Evolutionary conservation across 1,140 invertebrate species (phyloP).

Genomic region (Bombus confusus): DNA sequence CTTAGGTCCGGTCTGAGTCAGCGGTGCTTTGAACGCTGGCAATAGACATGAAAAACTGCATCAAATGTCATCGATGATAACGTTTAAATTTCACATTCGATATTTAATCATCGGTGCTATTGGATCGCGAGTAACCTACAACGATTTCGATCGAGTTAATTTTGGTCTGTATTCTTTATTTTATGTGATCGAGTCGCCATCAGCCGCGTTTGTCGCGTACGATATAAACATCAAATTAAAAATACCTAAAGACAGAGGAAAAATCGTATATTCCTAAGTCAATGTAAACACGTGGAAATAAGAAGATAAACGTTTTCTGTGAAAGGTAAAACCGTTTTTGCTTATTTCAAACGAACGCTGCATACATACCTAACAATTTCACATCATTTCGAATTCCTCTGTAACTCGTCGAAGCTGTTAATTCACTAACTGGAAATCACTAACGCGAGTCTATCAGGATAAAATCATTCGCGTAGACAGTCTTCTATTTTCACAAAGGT

Average conservation of each 20-base stretch:
- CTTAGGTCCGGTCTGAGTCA: slow-evolving; percentile 47
- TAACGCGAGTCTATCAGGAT: not conserved
- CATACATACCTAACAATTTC: not conserved
- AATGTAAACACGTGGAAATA: not conserved
- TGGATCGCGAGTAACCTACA: too few species aligned
- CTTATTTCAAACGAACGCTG: not conserved
- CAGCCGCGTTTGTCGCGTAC: too few species aligned
- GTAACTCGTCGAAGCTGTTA: not conserved
- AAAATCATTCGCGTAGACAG: not conserved
- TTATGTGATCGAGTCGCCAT: too few species aligned
- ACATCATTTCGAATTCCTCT: not conserved
- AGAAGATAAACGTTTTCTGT: not conserved
- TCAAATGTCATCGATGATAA: too few species aligned
- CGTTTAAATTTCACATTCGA: not conserved
- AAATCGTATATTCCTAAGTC: not conserved
- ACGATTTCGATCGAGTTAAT: too few species aligned
- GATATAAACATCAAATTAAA: too few species aligned
- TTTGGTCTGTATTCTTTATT: too few species aligned
- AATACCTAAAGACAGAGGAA: not conserved
- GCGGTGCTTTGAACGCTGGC: slow-evolving; percentile 32
- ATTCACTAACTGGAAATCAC: not conserved
- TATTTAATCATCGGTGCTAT: too few species aligned
- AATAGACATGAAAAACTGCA: slow-evolving; percentile 37
- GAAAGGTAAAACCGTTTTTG: not conserved
- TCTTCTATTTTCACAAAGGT: not conserved